Conservation (phyloP, 2,113 vertebrate species). For the Paraplagusia blochii region DNA sequence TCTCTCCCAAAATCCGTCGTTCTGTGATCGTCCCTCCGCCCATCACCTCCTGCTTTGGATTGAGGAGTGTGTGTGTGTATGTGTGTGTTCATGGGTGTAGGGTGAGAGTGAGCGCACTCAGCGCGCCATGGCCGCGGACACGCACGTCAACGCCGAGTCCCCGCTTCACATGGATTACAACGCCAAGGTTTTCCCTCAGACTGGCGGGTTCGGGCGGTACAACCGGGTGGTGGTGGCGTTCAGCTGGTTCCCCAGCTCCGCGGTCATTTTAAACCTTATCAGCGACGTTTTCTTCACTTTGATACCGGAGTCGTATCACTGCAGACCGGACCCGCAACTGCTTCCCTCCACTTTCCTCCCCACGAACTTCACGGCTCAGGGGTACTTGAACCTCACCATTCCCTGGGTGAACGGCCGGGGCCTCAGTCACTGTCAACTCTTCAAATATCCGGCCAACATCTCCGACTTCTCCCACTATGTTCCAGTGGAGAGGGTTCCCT, state of each 20-base stretch:
- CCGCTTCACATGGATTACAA: slow-evolving; percentile 70
- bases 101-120: slow-evolving; percentile 6
- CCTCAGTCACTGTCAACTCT: slow-evolving; percentile 71
- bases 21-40: neutral
- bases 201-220: slow-evolving; percentile 77
- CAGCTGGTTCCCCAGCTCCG: slow-evolving; percentile 78
- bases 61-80: neutral
- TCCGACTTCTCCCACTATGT: slow-evolving; percentile 39
- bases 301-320: slow-evolving; percentile 74
- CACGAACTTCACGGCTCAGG: slow-evolving; percentile 64
- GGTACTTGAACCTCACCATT: slow-evolving; percentile 72
- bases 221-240: slow-evolving; percentile 70
- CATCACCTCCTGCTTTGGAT: slow-evolving; percentile 8
- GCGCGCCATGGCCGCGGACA: slow-evolving; percentile 14
- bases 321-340: slow-evolving; percentile 72
- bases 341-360: slow-evolving; percentile 70
- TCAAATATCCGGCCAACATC: slow-evolving; percentile 64
- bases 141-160: neutral
- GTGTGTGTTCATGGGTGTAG: too few species aligned
- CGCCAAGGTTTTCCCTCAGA: slow-evolving; percentile 54
- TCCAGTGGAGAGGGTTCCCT: slow-evolving; percentile 62
- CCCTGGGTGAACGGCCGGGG: slow-evolving; percentile 70
- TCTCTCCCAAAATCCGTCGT: slow-evolving; percentile 2
- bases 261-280: slow-evolving; percentile 74
- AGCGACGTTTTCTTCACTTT: slow-evolving; percentile 72